Evolutionary conservation across 2,113 vertebrate genomes (phyloP).

Genomic region (Percina caprodes): DNA sequence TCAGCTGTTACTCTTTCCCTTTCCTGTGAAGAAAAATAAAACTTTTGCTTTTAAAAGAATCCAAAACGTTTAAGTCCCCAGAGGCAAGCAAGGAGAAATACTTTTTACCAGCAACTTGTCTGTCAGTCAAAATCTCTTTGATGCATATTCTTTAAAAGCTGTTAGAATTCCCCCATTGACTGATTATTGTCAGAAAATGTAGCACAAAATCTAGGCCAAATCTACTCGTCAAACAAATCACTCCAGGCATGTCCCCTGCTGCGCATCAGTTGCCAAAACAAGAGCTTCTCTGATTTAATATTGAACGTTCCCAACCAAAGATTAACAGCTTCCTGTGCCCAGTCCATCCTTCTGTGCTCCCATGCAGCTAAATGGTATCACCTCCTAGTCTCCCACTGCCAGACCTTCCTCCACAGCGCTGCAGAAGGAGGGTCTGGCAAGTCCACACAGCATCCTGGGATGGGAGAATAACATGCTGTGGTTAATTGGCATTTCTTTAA

Average conservation of each 20-base stretch:
- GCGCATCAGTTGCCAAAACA: conserved; percentile 23
- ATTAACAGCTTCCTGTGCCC: neutral
- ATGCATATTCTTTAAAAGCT: conserved; percentile 5
- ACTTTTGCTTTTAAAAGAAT: neutral
- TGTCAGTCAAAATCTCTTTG: conserved; percentile 13
- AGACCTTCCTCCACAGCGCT: too few relatives aligned
- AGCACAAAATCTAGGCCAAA: conserved; percentile 44
- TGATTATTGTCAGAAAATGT: conserved; percentile 47
- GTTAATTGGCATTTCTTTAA: too few relatives aligned
- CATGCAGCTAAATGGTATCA: neutral
- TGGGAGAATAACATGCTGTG: too few relatives aligned
- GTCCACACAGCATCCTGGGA: too few relatives aligned
- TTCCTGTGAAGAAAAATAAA: conserved; percentile 19
- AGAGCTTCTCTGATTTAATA: neutral
- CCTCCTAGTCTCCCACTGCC: neutral
- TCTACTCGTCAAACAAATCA: conserved; percentile 32
- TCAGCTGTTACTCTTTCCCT: neutral
- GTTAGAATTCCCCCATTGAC: conserved; percentile 48
- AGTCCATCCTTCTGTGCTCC: neutral
- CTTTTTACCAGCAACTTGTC: conserved; percentile 27
- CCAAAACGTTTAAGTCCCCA: neutral
- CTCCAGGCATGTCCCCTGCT: conserved; percentile 5
- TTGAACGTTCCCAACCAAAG: neutral
- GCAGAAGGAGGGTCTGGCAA: too few relatives aligned
- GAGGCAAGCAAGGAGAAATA: conserved; percentile 16